Evolutionary conservation across 2,888 invertebrate genomes (phyloP).

Genomic region (Colletes collaris): DNA sequence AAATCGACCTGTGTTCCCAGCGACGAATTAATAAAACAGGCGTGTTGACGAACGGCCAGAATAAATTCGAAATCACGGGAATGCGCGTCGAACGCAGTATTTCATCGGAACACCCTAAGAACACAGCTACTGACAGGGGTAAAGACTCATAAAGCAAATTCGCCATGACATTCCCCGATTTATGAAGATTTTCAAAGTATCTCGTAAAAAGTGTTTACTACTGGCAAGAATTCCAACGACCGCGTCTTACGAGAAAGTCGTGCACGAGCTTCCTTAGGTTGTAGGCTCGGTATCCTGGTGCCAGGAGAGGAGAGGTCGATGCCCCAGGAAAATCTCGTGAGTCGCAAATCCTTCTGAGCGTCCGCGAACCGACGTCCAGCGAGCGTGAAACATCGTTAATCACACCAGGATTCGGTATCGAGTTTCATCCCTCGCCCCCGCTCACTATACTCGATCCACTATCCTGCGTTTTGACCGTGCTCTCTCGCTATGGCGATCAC

Average conservation of each 20-base stretch:
- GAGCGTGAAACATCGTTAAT: constrained; percentile 81
- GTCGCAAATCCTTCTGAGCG: constrained; percentile 76
- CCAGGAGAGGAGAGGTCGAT: constrained; percentile 68
- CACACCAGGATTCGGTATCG: constrained; percentile 80
- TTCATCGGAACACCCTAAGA: constrained; percentile 24
- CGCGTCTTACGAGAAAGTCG: constrained; percentile 69
- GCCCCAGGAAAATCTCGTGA: constrained; percentile 76
- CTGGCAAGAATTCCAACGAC: constrained; percentile 67
- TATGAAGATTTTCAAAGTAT: constrained; percentile 67
- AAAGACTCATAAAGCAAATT: constrained; percentile 57
- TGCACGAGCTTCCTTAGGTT: constrained; percentile 55
- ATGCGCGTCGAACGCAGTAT: constrained; percentile 19
- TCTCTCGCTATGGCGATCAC: constrained; percentile 16
- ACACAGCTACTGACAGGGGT: constrained; percentile 35
- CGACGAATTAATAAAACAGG: constrained; percentile 24
- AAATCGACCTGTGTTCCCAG: neutral
- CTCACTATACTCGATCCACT: constrained; percentile 40
- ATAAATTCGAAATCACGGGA: constrained; percentile 37
- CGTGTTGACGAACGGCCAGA: neutral
- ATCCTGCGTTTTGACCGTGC: constrained; percentile 55
- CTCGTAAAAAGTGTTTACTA: constrained; percentile 67
- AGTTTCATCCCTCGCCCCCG: constrained; percentile 78
- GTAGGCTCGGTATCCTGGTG: constrained; percentile 55
- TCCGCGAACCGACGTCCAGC: constrained; percentile 74
- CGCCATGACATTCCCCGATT: constrained; percentile 62